Conservation (phyloP, 2,797 vertebrate species). For the Oryzias dopingdopingensis region DNA sequence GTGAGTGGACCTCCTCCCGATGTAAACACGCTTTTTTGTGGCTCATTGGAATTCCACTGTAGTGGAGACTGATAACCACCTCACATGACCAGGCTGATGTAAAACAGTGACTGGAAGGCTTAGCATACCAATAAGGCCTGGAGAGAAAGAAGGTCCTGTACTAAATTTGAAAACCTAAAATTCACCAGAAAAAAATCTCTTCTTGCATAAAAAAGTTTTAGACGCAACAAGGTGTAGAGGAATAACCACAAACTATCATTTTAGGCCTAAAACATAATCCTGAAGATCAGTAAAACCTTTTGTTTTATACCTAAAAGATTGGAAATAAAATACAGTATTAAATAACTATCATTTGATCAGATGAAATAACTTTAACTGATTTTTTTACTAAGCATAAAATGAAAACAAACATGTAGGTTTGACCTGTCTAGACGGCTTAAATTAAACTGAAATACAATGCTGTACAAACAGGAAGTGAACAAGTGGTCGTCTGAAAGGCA, state of each 20-base stretch:
- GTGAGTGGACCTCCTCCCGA: conserved; percentile 14
- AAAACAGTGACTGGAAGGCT: conserved; percentile 51
- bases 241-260: conserved; percentile 44
- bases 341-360: conserved; percentile 72
- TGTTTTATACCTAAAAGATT: conserved; percentile 60
- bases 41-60: conserved; percentile 54
- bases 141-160: conserved; percentile 18
- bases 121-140: conserved; percentile 19
- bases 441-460: conserved; percentile 61
- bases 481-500: conserved; percentile 97
- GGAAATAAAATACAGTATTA: conserved; percentile 64
- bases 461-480: conserved; percentile 69
- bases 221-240: conserved; percentile 25
- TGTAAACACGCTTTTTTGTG: conserved; percentile 52
- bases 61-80: conserved; percentile 36
- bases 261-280: conserved; percentile 46
- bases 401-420: conserved; percentile 42
- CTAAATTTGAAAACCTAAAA: conserved; percentile 36
- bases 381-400: conserved; percentile 66
- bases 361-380: conserved; percentile 56
- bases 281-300: conserved; percentile 62
- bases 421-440: conserved; percentile 56
- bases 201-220: conserved; percentile 22
- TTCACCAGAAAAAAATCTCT: conserved; percentile 22
- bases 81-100: conserved; percentile 31